Conservation (phyloP, 2,113 vertebrate genomes). For the Erpornis zantholeuca region DNA sequence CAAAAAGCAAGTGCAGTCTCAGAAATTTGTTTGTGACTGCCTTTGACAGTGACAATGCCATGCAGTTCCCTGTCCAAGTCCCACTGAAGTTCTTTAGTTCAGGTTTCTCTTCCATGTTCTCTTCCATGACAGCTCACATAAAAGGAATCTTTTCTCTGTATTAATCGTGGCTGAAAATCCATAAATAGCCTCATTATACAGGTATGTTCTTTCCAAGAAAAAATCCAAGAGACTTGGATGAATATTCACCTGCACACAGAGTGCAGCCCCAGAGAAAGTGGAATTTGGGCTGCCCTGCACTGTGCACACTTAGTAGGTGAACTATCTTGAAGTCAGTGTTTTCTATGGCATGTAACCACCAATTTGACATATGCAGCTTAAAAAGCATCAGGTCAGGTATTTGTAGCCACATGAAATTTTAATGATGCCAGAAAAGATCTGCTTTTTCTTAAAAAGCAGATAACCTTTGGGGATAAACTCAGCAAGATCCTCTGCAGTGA, state of each 20-base stretch:
- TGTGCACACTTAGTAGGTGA: neutral
- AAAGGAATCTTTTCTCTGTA: neutral
- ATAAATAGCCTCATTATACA: neutral
- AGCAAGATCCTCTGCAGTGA: neutral
- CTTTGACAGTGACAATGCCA: neutral
- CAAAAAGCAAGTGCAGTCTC: neutral
- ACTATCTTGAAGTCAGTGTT: neutral
- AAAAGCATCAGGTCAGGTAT: neutral
- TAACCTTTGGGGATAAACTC: neutral
- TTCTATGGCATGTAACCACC: neutral
- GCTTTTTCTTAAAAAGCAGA: neutral
- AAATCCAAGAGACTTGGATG: neutral
- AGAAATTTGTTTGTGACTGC: neutral
- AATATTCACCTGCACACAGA: neutral
- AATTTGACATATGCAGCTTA: neutral
- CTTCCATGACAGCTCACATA: neutral
- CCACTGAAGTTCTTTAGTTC: neutral
- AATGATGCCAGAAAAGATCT: neutral
- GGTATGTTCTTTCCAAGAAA: neutral
- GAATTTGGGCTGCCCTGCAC: neutral
- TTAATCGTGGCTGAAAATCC: neutral
- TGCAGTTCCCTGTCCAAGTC: neutral
- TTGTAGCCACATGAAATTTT: neutral
- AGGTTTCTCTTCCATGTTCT: neutral
- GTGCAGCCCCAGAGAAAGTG: neutral